Conservation (phyloP, 2,113 vertebrate genomes). For the Chitala chitala region DNA sequence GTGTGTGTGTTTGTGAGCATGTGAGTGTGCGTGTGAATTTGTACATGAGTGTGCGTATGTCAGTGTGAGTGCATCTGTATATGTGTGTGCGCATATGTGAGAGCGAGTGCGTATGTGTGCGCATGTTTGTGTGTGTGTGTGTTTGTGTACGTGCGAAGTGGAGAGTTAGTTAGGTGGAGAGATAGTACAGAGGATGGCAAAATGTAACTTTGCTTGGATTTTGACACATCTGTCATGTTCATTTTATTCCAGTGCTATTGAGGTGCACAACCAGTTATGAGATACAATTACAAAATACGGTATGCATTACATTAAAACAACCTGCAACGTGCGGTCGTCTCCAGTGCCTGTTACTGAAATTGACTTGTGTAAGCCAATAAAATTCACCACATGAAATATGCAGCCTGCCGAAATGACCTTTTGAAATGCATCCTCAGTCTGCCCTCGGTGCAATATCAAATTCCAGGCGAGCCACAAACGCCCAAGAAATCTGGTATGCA, state of each 20-base stretch:
- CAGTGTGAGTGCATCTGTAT: background rate
- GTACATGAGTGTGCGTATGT: background rate
- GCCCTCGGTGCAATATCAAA: background rate
- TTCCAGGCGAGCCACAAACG: background rate
- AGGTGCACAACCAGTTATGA: background rate
- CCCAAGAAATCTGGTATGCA: background rate
- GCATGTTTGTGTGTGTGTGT: conserved; percentile 6
- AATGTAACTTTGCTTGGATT: background rate
- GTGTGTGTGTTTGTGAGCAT: too few species aligned
- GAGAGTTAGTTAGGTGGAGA: background rate
- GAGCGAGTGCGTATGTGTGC: conserved; percentile 33
- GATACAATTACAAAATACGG: background rate
- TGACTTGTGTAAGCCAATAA: background rate
- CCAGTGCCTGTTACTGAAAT: background rate
- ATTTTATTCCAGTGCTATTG: background rate
- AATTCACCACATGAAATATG: background rate
- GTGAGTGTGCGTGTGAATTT: too few species aligned
- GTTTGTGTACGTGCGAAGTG: background rate
- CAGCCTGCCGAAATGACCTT: background rate
- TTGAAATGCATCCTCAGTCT: background rate
- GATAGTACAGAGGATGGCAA: background rate
- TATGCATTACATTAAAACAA: background rate
- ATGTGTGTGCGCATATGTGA: conserved; percentile 31
- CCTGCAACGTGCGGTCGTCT: background rate
- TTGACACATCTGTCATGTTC: background rate